phyloP scores from a whole-genome alignment of 2,888 invertebrate species.

The Hydropsyche betteni region DNA sequence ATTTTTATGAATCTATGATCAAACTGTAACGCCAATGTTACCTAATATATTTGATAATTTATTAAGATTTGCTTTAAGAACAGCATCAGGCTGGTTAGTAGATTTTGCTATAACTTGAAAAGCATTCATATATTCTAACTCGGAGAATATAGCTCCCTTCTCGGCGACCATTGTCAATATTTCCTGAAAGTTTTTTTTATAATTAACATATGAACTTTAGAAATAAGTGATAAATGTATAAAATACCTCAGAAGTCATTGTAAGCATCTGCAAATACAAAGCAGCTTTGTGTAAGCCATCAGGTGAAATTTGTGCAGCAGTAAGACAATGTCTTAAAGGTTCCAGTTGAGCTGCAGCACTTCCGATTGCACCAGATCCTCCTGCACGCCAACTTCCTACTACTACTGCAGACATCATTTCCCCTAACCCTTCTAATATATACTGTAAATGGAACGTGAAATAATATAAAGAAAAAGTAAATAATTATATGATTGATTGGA shows the following conservation, averaged over 20 bases:
- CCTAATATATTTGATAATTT: conserved; percentile 86
- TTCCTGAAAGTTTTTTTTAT: conserved; percentile 67
- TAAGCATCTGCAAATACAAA: conserved; percentile 87
- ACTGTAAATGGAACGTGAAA: conserved; percentile 66
- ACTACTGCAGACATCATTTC: conserved; percentile 79
- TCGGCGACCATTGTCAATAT: conserved; percentile 85
- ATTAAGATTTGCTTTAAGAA: conserved; percentile 75
- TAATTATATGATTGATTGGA: conserved; percentile 1
- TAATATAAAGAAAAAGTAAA: conserved; percentile 14
- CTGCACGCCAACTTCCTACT: conserved; percentile 55
- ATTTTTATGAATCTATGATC: conserved; percentile 50
- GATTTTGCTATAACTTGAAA: conserved; percentile 79
- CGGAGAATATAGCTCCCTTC: conserved; percentile 87
- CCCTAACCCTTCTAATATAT: conserved; percentile 90
- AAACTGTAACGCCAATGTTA: conserved; percentile 83
- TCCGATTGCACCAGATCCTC: conserved; percentile 46
- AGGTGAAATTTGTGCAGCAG: conserved; percentile 61
- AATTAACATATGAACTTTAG: not conserved
- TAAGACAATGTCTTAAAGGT: conserved; percentile 61
- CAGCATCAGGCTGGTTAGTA: conserved; percentile 64
- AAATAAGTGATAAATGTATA: not conserved
- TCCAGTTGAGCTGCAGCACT: conserved; percentile 55
- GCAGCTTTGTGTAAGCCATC: conserved; percentile 82
- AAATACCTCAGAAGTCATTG: conserved; percentile 79
- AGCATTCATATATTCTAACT: conserved; percentile 87